Base-by-base conservation (phyloP, 2,797 vertebrate genomes). In the Propithecus perrieri region DNA sequence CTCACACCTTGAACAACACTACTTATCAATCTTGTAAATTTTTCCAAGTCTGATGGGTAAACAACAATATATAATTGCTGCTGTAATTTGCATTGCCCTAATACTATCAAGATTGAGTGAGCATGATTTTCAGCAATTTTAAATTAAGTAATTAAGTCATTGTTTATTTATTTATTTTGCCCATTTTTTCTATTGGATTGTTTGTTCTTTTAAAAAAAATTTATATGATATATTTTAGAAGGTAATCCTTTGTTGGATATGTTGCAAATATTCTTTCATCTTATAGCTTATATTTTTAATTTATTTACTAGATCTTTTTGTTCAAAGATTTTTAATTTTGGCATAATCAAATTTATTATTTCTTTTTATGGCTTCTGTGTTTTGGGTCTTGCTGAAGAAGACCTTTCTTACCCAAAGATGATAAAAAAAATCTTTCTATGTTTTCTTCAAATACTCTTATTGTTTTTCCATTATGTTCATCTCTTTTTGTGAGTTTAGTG, bases 331-430 rank as follows among this genome's bases (percentile, higher is more conserved):
- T 91, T 85, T n/a, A 46, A 74, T 81, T 89, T 81, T 35, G 75
- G 33, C 30, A 53, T n/a, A 86, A 78, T 97, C 43, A 92, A 83
- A 57, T 72, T 81, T 63, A 72, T 55, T 89, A 22, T 33, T 81
- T 89, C 74, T 17, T 85, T 74, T 74, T 72, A 71, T 78, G 55
- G 14, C 17, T 90, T 75, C 35, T 85, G 20, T 88, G n/a, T 67
- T 85, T 91, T 85, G 35, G 18, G 12, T 80, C 72, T 92, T 97
- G 41, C 22, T 85, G 33, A 97, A 93, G 84, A 94, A 80, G 30
- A 3, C 33, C 7, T 91, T 89, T 48, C 67, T 94, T 85, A 69
- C 20, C 48, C n/a, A 83, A 91, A 88, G 28, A 84, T 46, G 33
- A 53, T 81, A 14, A 48, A 84, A 48, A 50, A 50, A 17, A 38